Conservation (phyloP, 2,888 invertebrate species). For the Heliconius erato region DNA sequence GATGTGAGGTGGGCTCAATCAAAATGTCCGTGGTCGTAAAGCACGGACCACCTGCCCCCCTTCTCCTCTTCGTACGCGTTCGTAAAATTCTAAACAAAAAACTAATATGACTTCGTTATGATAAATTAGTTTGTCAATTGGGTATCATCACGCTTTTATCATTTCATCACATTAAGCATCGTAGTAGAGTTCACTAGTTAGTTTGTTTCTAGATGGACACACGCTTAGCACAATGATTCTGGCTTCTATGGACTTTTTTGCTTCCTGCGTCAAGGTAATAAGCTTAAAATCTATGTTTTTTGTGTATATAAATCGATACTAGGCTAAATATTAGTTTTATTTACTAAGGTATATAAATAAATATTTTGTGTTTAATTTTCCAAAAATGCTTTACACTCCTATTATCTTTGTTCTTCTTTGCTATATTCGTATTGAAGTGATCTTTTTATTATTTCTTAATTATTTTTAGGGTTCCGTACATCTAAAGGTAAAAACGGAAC, state of each 20-base stretch:
- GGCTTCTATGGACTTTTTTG: constrained; percentile 54
- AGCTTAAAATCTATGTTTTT: neutral
- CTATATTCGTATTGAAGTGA: neutral
- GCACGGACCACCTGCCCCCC: no score
- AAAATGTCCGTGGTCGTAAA: no score
- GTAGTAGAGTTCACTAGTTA: constrained; percentile 55
- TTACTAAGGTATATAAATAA: neutral
- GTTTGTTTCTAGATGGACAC: constrained; percentile 69
- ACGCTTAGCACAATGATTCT: constrained; percentile 54
- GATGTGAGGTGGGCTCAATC: no score
- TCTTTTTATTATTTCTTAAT: no score
- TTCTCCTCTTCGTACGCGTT: no score
- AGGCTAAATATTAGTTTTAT: neutral
- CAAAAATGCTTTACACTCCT: neutral
- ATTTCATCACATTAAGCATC: constrained; percentile 22
- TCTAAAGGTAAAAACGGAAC: no score
- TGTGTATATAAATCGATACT: neutral
- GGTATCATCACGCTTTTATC: neutral
- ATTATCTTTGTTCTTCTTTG: neutral
- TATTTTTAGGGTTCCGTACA: no score
- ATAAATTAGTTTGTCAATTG: neutral
- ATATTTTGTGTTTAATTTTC: neutral
- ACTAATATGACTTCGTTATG: no score
- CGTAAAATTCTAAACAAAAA: no score
- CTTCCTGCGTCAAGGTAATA: constrained; percentile 48